Evolutionary conservation across 2,888 invertebrate species (phyloP), one percentile per base, ranked within the genome.

Genomic region (Chouioia cunea): DNA sequence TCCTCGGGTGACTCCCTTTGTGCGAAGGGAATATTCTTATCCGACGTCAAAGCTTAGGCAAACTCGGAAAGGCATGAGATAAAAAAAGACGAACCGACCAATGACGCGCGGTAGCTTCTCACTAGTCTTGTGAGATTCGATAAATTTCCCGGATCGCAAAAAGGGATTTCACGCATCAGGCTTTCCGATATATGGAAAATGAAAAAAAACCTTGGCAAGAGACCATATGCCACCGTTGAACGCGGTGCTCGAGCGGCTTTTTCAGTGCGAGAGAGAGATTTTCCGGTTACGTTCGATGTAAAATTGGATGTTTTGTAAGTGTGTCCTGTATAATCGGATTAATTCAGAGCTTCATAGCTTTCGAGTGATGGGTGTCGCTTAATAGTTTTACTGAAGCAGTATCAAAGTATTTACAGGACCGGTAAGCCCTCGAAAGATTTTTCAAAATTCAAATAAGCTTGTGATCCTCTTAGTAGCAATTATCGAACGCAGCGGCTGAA

Each of bases 301-400:
- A 66, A 67, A 50, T 16, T 15, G 53, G 15, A 48, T 60, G 54
- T 67, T 60, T 60, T 47, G 57, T 44, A 23, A 53, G 65, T 59
- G 52, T 15, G n/a, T 27, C 2, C 36, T 15, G 10, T 48, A 43
- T 58, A 66, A 59, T 23, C 52, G 52, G 65, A 66, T 66, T 66
- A 66, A 66, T 57, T 57, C 50, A 15, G n/a, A 36, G 52, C 18
- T 18, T 27, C 3, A n/a, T n/a, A n/a, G n/a, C n/a, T 27, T 27
- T 27, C 27, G 27, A 27, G 27, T 27, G 27, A 6, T 27, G 27
- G 2, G 2, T 6, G 27, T 27, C 6, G 27, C 27, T n/a, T 27
- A 27, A 27, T 27, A 6, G 27, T 27, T 27, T 27, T 27, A 27
- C 6, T 27, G 27, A 27, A 27, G 6, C 6, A 6, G 27, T 4